Evolutionary conservation across 2,888 invertebrate genomes (phyloP), one percentile per base, ranked within the genome.

Genomic region (Conistra vaccinii): DNA sequence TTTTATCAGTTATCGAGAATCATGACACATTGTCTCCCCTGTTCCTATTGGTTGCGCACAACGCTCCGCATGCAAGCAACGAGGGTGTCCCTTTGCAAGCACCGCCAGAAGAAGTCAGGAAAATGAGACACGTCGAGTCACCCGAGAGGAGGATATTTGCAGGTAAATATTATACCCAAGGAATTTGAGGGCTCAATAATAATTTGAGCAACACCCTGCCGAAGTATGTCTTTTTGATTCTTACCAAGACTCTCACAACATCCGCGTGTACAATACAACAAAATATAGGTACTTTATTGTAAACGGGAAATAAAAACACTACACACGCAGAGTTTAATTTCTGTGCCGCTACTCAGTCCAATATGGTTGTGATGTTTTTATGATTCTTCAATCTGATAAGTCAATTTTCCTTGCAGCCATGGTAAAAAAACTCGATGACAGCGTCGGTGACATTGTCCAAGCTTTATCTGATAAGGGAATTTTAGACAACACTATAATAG

Each of bases 391-490:
- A 29, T 57, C 3, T 35, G 26, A 14, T 32, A 1, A 14, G 61
- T 48, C 14, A 7, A 1, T 53, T 68, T 20, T 76, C 12, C 67
- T 97, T 96, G 75, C 91, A 98, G 99, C 98, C 17, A 98, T 99
- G 97, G 97, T 99, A 2, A 97, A 98, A 35, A 98, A 98, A 86
- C 94, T 99, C 88, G 99, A 99, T 91, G 97, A 98, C 76, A 98
- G 99, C 57, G 97, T 99, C 0, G 99, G 99, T 0, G 97, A 97
- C 55, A 97, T 99, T 23, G 96, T 98, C 1, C 91, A 97, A 67
- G 97, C 98, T 7, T 94, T 99, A 71, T 95, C 97, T 69, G 92
- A 97, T 0, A 97, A 97, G 76, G 96, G 97, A 3, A 97, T 99
- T 94, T 95, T 99, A 82, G 96, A 98, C 61, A 98, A 99, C 91